Conservation (phyloP, 2,797 vertebrate genomes). For the Glossophaga mutica region DNA sequence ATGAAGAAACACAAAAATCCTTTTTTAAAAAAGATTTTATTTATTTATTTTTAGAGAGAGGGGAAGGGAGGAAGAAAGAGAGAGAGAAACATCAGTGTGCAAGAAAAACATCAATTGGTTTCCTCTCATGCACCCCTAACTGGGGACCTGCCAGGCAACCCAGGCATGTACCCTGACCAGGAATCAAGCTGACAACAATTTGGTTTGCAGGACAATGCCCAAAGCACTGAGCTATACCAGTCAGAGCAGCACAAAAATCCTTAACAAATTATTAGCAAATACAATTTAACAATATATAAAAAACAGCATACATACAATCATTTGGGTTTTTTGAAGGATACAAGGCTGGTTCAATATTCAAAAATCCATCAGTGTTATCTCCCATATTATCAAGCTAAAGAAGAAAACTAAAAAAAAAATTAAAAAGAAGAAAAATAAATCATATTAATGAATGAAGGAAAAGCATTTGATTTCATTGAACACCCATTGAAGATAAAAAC, state of each 20-base stretch:
- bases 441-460: not conserved
- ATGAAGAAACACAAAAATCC: not conserved
- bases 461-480: not conserved
- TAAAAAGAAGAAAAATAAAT: not conserved
- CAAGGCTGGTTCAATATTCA: not conserved
- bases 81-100: no score
- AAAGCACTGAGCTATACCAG: no score
- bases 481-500: not conserved
- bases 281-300: not conserved
- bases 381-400: not conserved
- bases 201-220: no score
- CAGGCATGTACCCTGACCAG: no score
- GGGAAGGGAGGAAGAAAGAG: no score
- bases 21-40: no score
- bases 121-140: no score
- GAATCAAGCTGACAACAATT: no score
- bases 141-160: no score
- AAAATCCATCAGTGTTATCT: not conserved
- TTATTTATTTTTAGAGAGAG: no score
- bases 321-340: not conserved
- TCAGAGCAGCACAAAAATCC: not conserved
- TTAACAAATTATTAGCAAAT: not conserved
- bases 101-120: no score
- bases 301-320: not conserved
- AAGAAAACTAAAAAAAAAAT: not conserved